These are phyloP conservation scores for Zoanthus sansibaricus DNA, from an alignment of 92 coral and sea anemone genomes.

Conservation along the genomic window DNA sequence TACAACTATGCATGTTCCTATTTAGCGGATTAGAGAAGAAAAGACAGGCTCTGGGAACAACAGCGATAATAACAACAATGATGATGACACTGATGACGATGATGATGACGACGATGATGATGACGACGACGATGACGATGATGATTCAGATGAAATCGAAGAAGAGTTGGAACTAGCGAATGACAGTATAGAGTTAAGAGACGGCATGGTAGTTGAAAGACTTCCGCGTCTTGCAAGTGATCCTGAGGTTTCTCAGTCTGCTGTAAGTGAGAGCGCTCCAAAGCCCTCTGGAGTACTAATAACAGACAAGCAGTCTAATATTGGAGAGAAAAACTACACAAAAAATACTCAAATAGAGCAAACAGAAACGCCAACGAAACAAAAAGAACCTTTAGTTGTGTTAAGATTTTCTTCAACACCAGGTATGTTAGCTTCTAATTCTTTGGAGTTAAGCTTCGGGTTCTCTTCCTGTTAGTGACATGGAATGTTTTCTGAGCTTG, in stretches of 20 bases:
- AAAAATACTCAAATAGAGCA: neutral
- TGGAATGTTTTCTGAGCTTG: neutral
- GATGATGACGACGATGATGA: too few species aligned
- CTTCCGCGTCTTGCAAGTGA: slow-evolving; percentile 73
- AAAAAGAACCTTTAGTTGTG: slow-evolving; percentile 31
- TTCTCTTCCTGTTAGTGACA: too few species aligned
- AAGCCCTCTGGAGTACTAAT: neutral
- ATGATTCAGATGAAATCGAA: slow-evolving; percentile 79
- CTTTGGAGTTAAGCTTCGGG: neutral
- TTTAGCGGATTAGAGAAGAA: slow-evolving; percentile 63
- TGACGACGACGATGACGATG: slow-evolving; percentile 44
- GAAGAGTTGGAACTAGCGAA: slow-evolving; percentile 95
- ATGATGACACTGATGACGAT: neutral
- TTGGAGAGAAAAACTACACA: neutral
- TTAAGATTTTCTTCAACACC: slow-evolving; percentile 35
- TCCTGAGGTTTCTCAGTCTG: neutral
- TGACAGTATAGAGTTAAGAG: slow-evolving; percentile 82
- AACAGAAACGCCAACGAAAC: slow-evolving; percentile 11
- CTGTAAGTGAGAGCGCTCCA: slow-evolving; percentile 5
- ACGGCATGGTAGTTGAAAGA: slow-evolving; percentile 67
- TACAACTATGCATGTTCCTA: neutral
- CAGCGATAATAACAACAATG: neutral
- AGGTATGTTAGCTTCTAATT: neutral
- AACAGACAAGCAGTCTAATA: neutral
- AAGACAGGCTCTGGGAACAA: slow-evolving; percentile 3